Base-by-base conservation (phyloP, 2,888 invertebrate genomes). In the Maniola hyperantus region DNA sequence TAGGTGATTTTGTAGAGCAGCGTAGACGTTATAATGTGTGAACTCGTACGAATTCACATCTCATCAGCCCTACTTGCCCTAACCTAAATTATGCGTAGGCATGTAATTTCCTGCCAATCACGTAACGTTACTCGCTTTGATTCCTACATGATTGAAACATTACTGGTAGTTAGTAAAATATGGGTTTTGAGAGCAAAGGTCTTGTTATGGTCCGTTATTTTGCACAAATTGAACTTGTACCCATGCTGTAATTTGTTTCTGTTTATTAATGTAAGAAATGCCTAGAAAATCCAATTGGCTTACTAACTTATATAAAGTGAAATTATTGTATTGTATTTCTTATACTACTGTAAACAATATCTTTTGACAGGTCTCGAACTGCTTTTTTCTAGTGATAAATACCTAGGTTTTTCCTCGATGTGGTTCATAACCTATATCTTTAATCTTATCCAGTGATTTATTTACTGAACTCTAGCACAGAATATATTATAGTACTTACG, bases 61-160 rank as follows among this genome's bases (percentile, higher is more conserved):
- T 10, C 51, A 53, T 39, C 48, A 53, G 53, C 36, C 51, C 61
- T 39, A 7, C 48, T 53, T 63, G 66, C 59, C 39, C 39, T 11
- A 64, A 69, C 55, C 64, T 63, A 63, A 67, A 67, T 54, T 59
- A 57, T 65, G 36, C 55, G 60, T 54, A 60, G 51, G 44, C 64
- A 39, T 48, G 68, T 69, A 71, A 71, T 71, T 71, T 71, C 65
- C 71, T 67, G 64, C 64, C 66, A 65, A 67, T 67, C 67, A 67
- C 58, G 63, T 67, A 57, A 69, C 65, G 64, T 67, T 66, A 62
- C 61, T 51, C 18, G 36, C 62, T 53, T 53, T 53, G 42, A 62
- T 62, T 53, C 33, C 62, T 53, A 39, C 53, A 62, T 62, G 62
- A 62, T 62, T 53, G 62, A 62, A 62, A 62, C 62, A 62, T 62